phyloP scores from a whole-genome alignment of 2,797 vertebrate species.

The Cygnus olor region DNA sequence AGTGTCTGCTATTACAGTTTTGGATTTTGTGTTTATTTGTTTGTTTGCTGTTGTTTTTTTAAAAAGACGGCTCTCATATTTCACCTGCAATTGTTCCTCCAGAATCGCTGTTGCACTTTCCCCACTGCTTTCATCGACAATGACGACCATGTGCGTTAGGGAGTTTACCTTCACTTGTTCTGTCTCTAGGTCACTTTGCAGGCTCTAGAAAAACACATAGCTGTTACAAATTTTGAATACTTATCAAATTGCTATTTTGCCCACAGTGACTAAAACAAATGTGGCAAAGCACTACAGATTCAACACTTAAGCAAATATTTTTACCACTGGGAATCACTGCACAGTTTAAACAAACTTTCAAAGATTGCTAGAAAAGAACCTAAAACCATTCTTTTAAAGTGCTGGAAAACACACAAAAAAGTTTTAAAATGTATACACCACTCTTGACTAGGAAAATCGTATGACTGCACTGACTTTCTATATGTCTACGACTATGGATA shows the following conservation, averaged over 20 bases:
- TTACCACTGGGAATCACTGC: not conserved
- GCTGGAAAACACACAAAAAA: not conserved
- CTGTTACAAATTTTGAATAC: not conserved
- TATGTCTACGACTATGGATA: not conserved
- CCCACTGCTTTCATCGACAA: slow-evolving; percentile 94
- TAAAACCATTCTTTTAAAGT: not conserved
- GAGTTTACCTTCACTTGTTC: slow-evolving; percentile 99
- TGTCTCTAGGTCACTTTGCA: slow-evolving; percentile 93
- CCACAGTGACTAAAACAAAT: not conserved
- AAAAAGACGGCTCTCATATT: not conserved
- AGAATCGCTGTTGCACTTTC: slow-evolving; percentile 91
- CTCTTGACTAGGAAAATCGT: not conserved
- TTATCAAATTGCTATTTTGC: not conserved
- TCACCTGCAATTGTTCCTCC: slow-evolving; percentile 94
- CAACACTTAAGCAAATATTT: not conserved
- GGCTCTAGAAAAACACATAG: slow-evolving; percentile 77
- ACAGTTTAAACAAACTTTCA: not conserved
- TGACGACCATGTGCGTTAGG: slow-evolving; percentile 98
- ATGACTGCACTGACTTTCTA: not conserved
- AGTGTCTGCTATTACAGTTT: not conserved
- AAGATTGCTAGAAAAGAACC: not conserved
- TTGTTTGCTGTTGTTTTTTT: too few relatives aligned
- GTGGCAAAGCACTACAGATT: not conserved
- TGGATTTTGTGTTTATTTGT: too few relatives aligned
- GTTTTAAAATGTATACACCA: not conserved